These are phyloP conservation scores for Chorisops tibialis DNA, from an alignment of 2,888 invertebrate genomes.

Conservation along the genomic window DNA sequence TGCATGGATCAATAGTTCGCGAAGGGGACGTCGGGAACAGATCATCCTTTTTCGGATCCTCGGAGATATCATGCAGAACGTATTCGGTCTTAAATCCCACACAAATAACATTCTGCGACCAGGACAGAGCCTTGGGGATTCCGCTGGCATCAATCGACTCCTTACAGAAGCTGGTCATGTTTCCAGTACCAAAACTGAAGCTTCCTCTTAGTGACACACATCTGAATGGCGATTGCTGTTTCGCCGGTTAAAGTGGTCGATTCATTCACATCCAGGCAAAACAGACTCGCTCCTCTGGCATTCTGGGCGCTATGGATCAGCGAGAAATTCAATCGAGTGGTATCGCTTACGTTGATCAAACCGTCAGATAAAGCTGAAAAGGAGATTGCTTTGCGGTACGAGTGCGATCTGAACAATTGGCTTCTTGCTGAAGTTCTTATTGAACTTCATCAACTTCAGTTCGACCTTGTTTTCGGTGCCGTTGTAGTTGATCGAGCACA, in stretches of 20 bases:
- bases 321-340: conserved; percentile 76
- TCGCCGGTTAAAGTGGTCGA: conserved; percentile 64
- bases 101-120: conserved; percentile 81
- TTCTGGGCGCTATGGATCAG: conserved; percentile 70
- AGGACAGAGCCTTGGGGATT: conserved; percentile 74
- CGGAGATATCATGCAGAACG: conserved; percentile 60
- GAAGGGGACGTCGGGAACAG: conserved; percentile 80
- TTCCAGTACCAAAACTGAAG: conserved; percentile 88
- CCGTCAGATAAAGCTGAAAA: conserved; percentile 64
- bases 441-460: conserved; percentile 79
- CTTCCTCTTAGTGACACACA: conserved; percentile 83
- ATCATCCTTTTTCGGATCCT: conserved; percentile 62
- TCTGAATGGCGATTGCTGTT: conserved; percentile 69
- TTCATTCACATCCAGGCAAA: conserved; percentile 70
- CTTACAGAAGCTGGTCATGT: conserved; percentile 70
- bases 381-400: conserved; percentile 64
- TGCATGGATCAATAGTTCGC: conserved; percentile 76
- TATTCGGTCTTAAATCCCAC: conserved; percentile 85
- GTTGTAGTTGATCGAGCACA: conserved; percentile 72
- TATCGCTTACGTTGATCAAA: conserved; percentile 76
- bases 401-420: conserved; percentile 89
- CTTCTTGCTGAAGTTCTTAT: conserved; percentile 91
- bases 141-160: conserved; percentile 76
- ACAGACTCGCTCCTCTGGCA: conserved; percentile 86
- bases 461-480: conserved; percentile 66